These are phyloP conservation scores for Penaeus monodon DNA, from an alignment of 2,888 invertebrate genomes.

Conservation along the genomic window DNA sequence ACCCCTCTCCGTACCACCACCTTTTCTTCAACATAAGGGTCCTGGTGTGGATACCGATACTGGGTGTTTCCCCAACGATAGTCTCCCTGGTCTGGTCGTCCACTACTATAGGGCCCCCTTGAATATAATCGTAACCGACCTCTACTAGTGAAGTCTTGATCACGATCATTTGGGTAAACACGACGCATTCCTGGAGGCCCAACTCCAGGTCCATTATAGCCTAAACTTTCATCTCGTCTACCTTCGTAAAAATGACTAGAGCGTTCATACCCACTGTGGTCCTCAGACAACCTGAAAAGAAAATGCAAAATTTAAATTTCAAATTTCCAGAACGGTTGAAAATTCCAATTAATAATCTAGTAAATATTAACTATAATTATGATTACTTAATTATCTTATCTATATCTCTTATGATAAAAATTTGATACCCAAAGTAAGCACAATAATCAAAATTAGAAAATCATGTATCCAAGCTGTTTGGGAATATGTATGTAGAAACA, in stretches of 20 bases:
- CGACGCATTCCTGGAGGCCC: constrained; percentile 68
- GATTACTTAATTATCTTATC: too few species aligned
- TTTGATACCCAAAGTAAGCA: too few species aligned
- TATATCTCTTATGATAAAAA: too few species aligned
- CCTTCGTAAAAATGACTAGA: constrained; percentile 74
- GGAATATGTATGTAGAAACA: too few species aligned
- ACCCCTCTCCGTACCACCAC: constrained; percentile 68
- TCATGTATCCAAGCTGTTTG: too few species aligned
- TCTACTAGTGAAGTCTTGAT: constrained; percentile 56
- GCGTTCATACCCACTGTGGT: constrained; percentile 73
- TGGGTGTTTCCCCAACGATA: constrained; percentile 58
- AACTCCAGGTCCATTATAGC: constrained; percentile 65
- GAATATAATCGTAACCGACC: constrained; percentile 60
- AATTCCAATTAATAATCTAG: too few species aligned
- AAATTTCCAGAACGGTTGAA: too few species aligned
- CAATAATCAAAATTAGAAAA: too few species aligned
- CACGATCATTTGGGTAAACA: constrained; percentile 55
- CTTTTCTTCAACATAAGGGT: constrained; percentile 59
- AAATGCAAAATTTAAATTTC: not conserved
- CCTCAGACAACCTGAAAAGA: constrained; percentile 72
- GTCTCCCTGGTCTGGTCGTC: constrained; percentile 57
- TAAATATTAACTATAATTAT: too few species aligned
- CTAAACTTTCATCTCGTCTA: constrained; percentile 67
- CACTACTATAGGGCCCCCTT: constrained; percentile 46
- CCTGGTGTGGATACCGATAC: constrained; percentile 58